phyloP scores from a whole-genome alignment of 2,888 invertebrate genomes.

The Limnephilus marmoratus region DNA sequence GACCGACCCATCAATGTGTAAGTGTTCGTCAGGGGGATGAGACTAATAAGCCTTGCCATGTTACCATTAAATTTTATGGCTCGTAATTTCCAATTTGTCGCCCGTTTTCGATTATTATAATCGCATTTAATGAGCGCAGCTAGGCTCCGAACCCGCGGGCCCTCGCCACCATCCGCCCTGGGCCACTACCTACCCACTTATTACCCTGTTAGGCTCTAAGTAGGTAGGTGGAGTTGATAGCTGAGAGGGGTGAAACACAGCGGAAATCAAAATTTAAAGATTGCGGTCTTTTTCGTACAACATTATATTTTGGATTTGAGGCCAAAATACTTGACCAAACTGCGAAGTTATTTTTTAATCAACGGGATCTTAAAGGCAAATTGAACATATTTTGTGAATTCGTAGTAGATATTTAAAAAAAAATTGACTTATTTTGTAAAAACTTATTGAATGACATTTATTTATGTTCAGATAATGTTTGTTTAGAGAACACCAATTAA shows the following conservation, averaged over 20 bases:
- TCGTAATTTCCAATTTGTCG: constrained; percentile 66
- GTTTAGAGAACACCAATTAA: too few species aligned
- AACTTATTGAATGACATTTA: too few species aligned
- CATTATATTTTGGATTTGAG: too few species aligned
- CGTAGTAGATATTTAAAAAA: too few species aligned
- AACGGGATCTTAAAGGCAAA: too few species aligned
- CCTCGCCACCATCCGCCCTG: not conserved
- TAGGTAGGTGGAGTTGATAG: not conserved
- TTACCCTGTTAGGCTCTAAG: not conserved
- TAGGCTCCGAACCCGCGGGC: constrained; percentile 35
- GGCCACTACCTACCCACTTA: not conserved
- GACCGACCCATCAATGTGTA: not conserved
- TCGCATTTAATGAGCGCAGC: constrained; percentile 60
- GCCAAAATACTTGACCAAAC: too few species aligned
- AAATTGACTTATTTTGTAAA: too few species aligned
- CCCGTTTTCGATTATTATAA: constrained; percentile 65
- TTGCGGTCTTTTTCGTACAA: too few species aligned
- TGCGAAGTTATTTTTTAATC: too few species aligned
- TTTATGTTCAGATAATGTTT: too few species aligned
- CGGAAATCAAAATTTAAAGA: not conserved
- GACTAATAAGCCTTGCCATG: constrained; percentile 57
- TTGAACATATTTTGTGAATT: too few species aligned
- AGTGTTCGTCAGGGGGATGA: constrained; percentile 7
- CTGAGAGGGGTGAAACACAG: not conserved
- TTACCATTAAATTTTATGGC: constrained; percentile 65